Percentiles rank a stretch among this genome's conserved stretches.
These are phyloP conservation scores for Psittacula cyanocephala DNA, from an alignment of 2,113 vertebrate genomes.

Conservation along the genomic window DNA sequence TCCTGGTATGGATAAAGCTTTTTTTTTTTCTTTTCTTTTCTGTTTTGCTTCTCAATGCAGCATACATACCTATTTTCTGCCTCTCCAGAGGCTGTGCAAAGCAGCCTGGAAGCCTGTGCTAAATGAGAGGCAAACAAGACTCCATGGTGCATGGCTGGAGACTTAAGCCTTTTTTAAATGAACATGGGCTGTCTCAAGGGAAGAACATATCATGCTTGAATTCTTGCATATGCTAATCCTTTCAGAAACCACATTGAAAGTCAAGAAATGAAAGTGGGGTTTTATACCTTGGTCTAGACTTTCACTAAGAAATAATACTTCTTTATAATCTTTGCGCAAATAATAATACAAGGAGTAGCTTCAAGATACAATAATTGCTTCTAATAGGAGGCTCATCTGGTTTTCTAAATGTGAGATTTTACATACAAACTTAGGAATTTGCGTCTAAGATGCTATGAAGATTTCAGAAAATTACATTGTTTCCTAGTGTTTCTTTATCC, in stretches of 20 bases:
- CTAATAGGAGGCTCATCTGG: neutral
- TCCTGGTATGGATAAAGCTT: neutral
- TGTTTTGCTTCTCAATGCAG: neutral
- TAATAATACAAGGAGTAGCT: neutral
- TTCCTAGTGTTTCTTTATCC: neutral
- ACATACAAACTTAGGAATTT: neutral
- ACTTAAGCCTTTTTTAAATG: neutral
- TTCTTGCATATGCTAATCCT: neutral
- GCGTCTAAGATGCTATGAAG: accelerated
- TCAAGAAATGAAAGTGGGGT: neutral
- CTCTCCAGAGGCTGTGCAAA: neutral
- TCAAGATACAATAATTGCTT: neutral
- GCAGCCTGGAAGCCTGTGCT: neutral
- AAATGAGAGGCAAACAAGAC: neutral
- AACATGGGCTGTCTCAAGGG: neutral
- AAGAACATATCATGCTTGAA: neutral
- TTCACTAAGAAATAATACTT: neutral
- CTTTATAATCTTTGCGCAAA: neutral
- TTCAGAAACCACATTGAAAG: neutral
- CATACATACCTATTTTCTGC: neutral
- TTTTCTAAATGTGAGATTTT: neutral
- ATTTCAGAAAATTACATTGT: neutral
- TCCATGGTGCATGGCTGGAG: accelerated
- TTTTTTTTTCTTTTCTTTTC: neutral
- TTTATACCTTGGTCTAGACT: neutral